phyloP scores from a whole-genome alignment of 2,888 invertebrate genomes.

The Cantharis nigra region DNA sequence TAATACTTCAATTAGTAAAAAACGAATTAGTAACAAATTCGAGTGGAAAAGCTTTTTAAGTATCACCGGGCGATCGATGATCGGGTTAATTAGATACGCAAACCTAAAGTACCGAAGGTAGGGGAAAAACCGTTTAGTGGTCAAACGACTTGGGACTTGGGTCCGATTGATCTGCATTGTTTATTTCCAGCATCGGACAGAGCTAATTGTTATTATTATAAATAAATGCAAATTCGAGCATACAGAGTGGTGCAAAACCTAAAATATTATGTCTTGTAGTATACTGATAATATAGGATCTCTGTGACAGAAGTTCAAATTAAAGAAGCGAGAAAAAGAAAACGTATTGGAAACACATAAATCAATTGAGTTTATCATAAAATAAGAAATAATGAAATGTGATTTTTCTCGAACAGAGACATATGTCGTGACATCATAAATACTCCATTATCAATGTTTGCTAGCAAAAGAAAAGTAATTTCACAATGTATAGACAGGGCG shows the following conservation, averaged over 20 bases:
- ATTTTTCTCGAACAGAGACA: background rate
- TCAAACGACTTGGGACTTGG: background rate
- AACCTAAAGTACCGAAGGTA: background rate
- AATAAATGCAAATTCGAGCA: no score
- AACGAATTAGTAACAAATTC: background rate
- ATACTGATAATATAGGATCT: no score
- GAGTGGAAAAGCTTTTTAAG: background rate
- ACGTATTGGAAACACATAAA: background rate
- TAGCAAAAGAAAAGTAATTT: background rate
- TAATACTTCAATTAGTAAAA: background rate
- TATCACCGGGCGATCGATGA: background rate
- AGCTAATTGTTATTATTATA: no score
- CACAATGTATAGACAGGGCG: background rate
- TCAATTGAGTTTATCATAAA: background rate
- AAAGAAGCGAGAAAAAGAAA: background rate
- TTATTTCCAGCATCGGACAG: no score
- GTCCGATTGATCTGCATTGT: no score
- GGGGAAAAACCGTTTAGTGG: background rate
- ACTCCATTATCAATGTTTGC: background rate
- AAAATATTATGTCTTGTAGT: no score
- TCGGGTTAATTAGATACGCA: background rate
- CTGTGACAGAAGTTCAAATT: background rate
- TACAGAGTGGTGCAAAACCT: no score
- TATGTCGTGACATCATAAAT: background rate
- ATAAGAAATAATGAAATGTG: background rate